Percentiles rank a stretch among this genome's conserved stretches.
phyloP scores from a whole-genome alignment of 2,113 vertebrate genomes.

The Leptobrachium ailaonicum region DNA sequence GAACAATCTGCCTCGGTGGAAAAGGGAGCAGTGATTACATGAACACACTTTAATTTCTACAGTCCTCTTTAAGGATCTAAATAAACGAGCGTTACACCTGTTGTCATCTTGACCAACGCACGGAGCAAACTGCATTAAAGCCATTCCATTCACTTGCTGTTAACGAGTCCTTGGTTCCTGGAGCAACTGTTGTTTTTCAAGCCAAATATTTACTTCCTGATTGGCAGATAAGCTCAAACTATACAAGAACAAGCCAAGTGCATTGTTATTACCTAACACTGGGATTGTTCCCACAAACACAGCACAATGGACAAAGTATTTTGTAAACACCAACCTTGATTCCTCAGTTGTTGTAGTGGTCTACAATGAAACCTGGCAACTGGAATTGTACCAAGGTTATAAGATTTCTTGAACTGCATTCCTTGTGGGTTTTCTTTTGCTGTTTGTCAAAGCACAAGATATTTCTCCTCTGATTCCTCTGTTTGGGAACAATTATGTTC shows the following conservation, averaged over 20 bases:
- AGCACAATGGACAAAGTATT: neutral
- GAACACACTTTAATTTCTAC: no score
- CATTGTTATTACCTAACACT: neutral
- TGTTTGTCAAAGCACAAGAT: neutral
- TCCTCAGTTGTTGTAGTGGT: neutral
- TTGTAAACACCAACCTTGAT: neutral
- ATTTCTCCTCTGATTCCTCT: no score
- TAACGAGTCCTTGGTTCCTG: conserved; percentile 2
- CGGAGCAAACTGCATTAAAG: neutral
- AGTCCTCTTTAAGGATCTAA: neutral
- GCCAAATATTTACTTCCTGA: conserved; percentile 18
- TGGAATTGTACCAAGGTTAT: no score
- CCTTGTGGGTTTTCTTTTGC: neutral
- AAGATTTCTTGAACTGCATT: neutral
- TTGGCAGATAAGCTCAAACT: conserved; percentile 2
- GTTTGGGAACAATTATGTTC: no score
- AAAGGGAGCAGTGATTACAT: no score
- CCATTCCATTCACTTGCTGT: conserved; percentile 3
- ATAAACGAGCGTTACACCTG: neutral
- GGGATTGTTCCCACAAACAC: neutral
- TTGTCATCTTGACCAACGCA: neutral
- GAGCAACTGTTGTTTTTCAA: conserved; percentile 12
- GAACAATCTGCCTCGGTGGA: no score
- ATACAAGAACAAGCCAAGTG: neutral
- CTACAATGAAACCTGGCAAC: no score